Base-by-base conservation (phyloP, 2,888 invertebrate species). In the Odontomyia ornata region DNA sequence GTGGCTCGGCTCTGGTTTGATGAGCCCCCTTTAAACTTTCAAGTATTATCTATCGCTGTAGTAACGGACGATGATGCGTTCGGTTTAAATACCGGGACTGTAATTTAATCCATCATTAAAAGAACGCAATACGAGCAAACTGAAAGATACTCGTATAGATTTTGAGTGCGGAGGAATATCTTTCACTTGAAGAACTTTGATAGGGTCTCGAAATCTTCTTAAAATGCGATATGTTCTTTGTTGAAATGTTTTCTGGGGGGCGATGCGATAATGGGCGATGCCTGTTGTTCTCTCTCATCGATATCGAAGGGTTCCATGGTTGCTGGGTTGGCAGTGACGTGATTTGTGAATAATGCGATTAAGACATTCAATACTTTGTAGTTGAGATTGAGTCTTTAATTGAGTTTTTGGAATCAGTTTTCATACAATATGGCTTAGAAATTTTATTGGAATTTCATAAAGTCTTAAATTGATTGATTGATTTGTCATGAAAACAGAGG, bases 101-200 rank as follows among this genome's bases (percentile, higher is more conserved):
- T 73, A 73, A 73, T 60, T 73, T 73, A 73, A 73, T 73, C 73
- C 27, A 23, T 60, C 57, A 73, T 73, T 73, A 73, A 72, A 56
- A 52, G 57, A 73, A 73, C 27, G 18, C 28, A 30, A 21, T 36
- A 36, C 36, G 36, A 36, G 36, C 9, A 36, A 36, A 36, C 36
- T 36, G 36, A 36, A 36, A 36, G 36, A 36, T 36, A n/a, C 13
- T 30, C 28, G 52, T 28, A 52, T 28, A 73, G 36, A 57, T 57
- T 57, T 60, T 73, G 73, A 57, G 60, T 60, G 36, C 23, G 71
- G 30, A 25, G 60, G 30, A 18, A 69, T 47, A 27, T 64, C 64
- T 30, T 64, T 30, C 25, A 25, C 23, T 23, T 25, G 60, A 25
- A 25, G 18, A 21, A 23, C 23, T 60, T 60, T 23, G 60, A 60